phyloP scores from a whole-genome alignment of 2,888 invertebrate species.

The Cyrtodaria siliqua region DNA sequence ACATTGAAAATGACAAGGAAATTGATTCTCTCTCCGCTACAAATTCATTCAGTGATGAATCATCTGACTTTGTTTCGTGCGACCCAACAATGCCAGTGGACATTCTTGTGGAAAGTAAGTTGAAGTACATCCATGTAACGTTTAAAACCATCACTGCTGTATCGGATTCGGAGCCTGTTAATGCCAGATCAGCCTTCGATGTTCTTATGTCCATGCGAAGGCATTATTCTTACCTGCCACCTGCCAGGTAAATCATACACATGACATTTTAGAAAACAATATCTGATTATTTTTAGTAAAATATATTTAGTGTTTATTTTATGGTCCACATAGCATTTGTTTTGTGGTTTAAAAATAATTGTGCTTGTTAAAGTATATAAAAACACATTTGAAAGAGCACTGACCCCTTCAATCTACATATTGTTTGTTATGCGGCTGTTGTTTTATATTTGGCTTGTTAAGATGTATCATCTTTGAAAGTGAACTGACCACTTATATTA shows the following conservation, averaged over 20 bases:
- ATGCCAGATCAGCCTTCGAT: conserved; percentile 6
- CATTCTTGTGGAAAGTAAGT: conserved; percentile 5
- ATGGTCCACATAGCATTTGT: conserved; percentile 3
- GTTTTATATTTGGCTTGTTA: conserved; percentile 2
- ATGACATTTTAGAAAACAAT: conserved; percentile 2
- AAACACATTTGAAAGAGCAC: too few species aligned
- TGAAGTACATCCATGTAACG: background rate
- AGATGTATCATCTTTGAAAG: background rate
- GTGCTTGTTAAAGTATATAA: background rate
- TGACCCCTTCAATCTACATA: background rate
- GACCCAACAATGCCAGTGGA: conserved; percentile 5
- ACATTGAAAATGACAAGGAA: background rate
- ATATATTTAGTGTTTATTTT: conserved; percentile 7
- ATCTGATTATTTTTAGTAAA: background rate
- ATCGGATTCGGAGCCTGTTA: conserved; percentile 5
- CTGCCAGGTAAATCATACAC: conserved; percentile 1
- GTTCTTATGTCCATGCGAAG: background rate
- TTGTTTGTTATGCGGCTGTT: conserved; percentile 1
- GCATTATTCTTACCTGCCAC: conserved; percentile 2
- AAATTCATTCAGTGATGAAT: background rate
- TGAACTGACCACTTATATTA: conserved; percentile 4
- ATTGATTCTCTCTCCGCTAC: conserved; percentile 2
- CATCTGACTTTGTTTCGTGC: background rate
- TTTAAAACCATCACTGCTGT: conserved; percentile 6
- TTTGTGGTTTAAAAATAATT: conserved; percentile 2